These are phyloP conservation scores for Sebastes diaconus DNA, from an alignment of 2,797 vertebrate species.

Conservation along the genomic window DNA sequence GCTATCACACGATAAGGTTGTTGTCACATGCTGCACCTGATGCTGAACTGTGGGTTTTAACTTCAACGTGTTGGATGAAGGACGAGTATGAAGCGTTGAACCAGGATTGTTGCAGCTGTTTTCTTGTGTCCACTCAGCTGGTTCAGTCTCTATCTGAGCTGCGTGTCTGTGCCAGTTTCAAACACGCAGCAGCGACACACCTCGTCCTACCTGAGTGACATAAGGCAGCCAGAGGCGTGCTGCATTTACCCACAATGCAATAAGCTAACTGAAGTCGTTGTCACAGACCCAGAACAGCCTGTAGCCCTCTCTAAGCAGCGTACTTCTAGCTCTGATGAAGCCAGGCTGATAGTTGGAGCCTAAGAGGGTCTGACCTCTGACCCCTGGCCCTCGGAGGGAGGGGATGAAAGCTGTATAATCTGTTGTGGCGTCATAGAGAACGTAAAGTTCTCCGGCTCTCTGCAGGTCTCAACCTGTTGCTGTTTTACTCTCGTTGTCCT, in stretches of 20 bases:
- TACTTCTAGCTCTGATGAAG: background rate
- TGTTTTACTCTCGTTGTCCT: background rate
- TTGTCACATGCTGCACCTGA: background rate
- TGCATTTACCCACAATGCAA: no score
- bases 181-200: background rate
- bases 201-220: background rate
- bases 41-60: background rate
- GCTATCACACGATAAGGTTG: background rate
- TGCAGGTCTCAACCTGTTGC: constrained; percentile 28
- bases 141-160: background rate
- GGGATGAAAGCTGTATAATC: background rate
- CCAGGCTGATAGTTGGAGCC: background rate
- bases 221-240: background rate
- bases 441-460: background rate
- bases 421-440: background rate
- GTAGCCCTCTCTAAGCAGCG: background rate
- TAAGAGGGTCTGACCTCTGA: background rate
- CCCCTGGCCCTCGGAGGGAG: background rate
- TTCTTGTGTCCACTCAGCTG: background rate
- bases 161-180: background rate
- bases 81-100: background rate
- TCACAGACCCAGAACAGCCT: background rate
- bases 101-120: background rate
- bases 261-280: background rate
- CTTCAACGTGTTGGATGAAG: background rate